Evolutionary conservation across 2,888 invertebrate species (phyloP).

Genomic region (Cantharis rustica): DNA sequence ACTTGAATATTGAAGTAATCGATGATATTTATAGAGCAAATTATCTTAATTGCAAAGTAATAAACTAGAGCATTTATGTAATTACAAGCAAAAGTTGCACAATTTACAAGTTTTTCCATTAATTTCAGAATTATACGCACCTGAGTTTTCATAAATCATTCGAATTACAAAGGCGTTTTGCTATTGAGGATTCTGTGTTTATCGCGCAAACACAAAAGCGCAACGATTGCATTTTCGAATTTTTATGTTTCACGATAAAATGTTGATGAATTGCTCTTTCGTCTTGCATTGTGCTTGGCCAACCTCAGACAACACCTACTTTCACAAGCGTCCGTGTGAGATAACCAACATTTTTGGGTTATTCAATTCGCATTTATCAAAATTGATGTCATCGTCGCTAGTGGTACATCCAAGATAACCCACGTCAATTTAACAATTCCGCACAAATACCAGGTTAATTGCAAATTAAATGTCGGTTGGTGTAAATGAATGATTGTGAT

Average conservation of each 20-base stretch:
- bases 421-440: constrained; percentile 2
- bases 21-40: not conserved
- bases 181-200: not conserved
- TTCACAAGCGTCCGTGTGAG: not conserved
- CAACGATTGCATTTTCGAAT: not conserved
- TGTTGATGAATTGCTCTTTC: not conserved
- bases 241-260: not conserved
- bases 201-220: not conserved
- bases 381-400: constrained; percentile 2
- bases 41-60: not conserved
- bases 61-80: not conserved
- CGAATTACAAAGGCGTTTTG: not conserved
- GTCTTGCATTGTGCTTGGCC: not conserved
- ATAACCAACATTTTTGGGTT: not conserved
- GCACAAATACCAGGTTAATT: constrained; percentile 16
- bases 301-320: not conserved
- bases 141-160: not conserved
- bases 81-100: not conserved
- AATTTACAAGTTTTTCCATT: not conserved
- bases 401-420: constrained; percentile 3
- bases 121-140: not conserved
- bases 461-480: constrained; percentile 13
- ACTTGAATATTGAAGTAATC: not conserved
- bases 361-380: constrained; percentile 7
- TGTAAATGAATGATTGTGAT: constrained; percentile 11